These are phyloP conservation scores for Brassicogethes aeneus DNA, from an alignment of 2,888 invertebrate genomes.

Conservation along the genomic window DNA sequence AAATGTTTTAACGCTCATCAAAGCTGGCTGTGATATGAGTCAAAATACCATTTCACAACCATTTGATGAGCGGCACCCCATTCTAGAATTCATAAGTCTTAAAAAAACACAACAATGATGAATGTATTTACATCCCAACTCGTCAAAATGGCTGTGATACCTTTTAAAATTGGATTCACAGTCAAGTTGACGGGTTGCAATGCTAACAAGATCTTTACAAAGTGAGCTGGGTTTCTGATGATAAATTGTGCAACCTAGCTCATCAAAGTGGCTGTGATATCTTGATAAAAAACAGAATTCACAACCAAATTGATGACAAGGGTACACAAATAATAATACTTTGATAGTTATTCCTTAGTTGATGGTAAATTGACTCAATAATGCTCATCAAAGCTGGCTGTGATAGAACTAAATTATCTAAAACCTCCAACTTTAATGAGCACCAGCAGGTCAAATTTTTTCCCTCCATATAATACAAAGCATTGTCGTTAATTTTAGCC, in stretches of 20 bases:
- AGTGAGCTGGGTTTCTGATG: not conserved
- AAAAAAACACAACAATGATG: conserved; percentile 19
- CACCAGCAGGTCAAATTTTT: conserved; percentile 34
- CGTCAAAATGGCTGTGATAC: conserved; percentile 97
- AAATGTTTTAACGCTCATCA: conserved; percentile 73
- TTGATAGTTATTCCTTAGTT: not conserved
- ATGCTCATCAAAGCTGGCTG: conserved; percentile 95
- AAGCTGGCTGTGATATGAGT: conserved; percentile 97
- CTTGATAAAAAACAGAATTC: conserved; percentile 59
- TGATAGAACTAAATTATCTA: conserved; percentile 70
- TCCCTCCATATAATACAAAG: too few relatives aligned
- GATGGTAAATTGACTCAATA: conserved; percentile 43
- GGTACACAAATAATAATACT: conserved; percentile 35
- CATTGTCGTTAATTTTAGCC: too few relatives aligned
- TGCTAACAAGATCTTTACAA: conserved; percentile 22
- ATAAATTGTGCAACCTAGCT: conserved; percentile 51
- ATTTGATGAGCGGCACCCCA: conserved; percentile 72
- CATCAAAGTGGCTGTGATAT: conserved; percentile 99
- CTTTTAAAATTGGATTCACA: conserved; percentile 59
- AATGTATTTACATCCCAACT: conserved; percentile 59
- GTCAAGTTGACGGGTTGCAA: conserved; percentile 67
- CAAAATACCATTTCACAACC: conserved; percentile 70
- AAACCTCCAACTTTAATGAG: conserved; percentile 55
- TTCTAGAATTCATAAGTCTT: conserved; percentile 9
- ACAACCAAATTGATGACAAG: conserved; percentile 82